A percentile compares a stretch with the other conserved stretches of the same genome.
Evolutionary conservation across 2,113 vertebrate genomes (phyloP).

Genomic region (Tachysurus fulvidraco): DNA sequence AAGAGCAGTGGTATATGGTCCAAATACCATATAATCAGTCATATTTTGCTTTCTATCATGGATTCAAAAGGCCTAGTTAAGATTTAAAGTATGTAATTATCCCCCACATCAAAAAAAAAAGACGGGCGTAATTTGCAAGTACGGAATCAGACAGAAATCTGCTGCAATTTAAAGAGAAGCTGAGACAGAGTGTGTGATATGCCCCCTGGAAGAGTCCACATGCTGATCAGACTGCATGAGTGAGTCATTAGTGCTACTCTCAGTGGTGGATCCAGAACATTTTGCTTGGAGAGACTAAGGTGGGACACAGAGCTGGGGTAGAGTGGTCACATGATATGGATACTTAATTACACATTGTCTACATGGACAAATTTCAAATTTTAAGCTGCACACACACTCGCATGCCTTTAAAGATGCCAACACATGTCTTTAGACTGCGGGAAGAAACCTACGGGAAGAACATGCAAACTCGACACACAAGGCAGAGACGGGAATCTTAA

Average conservation of each 20-base stretch:
- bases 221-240: slow-evolving; percentile 16
- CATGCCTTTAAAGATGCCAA: neutral
- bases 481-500: too few relatives aligned
- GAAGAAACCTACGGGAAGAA: too few relatives aligned
- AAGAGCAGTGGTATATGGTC: too few relatives aligned
- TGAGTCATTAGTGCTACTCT: neutral
- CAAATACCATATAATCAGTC: neutral
- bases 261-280: neutral
- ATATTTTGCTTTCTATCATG: neutral
- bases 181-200: neutral
- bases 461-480: too few relatives aligned
- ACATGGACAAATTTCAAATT: neutral
- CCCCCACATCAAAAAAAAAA: neutral
- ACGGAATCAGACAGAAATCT: neutral
- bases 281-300: neutral
- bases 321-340: neutral
- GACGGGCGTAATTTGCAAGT: neutral
- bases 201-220: neutral
- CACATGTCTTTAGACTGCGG: too few relatives aligned
- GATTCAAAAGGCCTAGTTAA: neutral
- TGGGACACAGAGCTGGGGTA: neutral
- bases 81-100: neutral
- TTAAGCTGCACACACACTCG: too few relatives aligned
- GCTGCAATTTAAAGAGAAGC: neutral
- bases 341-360: neutral